Evolutionary conservation across 1,140 invertebrate genomes (phyloP).

Genomic region (Pseudomyrmex dendroicus): DNA sequence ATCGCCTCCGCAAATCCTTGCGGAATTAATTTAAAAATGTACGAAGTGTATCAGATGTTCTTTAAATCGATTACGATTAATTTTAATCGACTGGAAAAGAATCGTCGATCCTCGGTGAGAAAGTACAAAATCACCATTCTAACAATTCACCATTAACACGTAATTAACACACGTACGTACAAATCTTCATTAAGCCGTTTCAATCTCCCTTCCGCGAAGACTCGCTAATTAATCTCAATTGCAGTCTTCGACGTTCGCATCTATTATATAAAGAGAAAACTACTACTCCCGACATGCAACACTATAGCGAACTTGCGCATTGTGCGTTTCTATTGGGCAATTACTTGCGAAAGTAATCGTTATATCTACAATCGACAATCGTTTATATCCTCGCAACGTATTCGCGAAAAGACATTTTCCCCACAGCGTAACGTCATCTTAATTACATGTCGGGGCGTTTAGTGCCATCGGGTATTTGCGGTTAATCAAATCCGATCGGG

Average conservation of each 20-base stretch:
- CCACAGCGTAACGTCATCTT: constrained; percentile 21
- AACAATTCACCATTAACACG: constrained; percentile 34
- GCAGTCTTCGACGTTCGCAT: background rate
- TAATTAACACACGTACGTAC: constrained; percentile 1
- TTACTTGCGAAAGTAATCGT: constrained; percentile 40
- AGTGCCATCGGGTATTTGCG: constrained; percentile 11
- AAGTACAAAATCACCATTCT: background rate
- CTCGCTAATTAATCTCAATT: constrained; percentile 33
- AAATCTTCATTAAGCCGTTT: constrained; percentile 3
- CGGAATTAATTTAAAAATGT: too few relatives aligned
- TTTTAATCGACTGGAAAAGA: background rate
- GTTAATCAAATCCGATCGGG: constrained; percentile 53
- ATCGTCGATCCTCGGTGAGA: background rate
- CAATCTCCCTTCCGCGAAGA: background rate
- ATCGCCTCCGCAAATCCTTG: background rate
- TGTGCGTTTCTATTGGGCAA: constrained; percentile 25
- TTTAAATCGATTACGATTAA: background rate
- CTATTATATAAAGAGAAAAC: constrained; percentile 1
- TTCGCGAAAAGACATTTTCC: constrained; percentile 40
- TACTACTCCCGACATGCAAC: background rate
- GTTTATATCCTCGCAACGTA: constrained; percentile 27
- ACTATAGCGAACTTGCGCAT: background rate
- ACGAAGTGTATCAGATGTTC: background rate
- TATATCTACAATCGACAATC: background rate
- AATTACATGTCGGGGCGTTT: constrained; percentile 47